A percentile compares a stretch with the other conserved stretches of the same genome.
Evolutionary conservation across 2,797 vertebrate genomes (phyloP).

Genomic region (Zalophus californianus): DNA sequence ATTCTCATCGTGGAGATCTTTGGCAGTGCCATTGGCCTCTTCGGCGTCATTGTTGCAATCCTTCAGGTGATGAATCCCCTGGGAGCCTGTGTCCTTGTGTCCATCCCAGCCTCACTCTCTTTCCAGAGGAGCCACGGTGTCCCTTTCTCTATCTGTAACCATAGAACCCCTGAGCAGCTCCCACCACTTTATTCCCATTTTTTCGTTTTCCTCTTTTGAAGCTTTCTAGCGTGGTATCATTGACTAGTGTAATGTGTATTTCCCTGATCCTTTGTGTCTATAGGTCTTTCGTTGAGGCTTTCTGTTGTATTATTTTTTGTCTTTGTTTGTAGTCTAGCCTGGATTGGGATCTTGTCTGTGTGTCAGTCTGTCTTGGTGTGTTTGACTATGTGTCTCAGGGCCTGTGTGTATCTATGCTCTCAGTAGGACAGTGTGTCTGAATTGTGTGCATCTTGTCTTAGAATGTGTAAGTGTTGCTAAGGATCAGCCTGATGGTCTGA

Average conservation of each 20-base stretch:
- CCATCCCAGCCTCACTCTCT: background rate
- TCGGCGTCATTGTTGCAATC: constrained; percentile 98
- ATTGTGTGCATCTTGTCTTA: background rate
- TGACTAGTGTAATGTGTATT: background rate
- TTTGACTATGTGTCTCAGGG: background rate
- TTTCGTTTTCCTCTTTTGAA: background rate
- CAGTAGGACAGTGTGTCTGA: background rate
- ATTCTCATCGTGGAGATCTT: constrained; percentile 99
- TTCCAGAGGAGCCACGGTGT: background rate
- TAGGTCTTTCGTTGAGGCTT: background rate
- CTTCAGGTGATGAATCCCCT: constrained; percentile 92
- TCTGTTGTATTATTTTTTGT: background rate
- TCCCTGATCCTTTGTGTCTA: background rate
- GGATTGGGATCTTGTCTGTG: background rate
- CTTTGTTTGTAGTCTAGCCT: background rate
- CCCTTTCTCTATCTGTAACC: background rate
- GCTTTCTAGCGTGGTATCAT: background rate
- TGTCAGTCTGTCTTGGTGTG: background rate
- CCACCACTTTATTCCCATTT: background rate
- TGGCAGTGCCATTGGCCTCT: constrained; percentile 98
- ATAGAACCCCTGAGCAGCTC: background rate
- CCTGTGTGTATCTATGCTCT: background rate
- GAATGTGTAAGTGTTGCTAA: background rate
- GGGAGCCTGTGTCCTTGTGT: background rate
- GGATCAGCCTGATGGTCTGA: background rate